phyloP scores from a whole-genome alignment of 1,140 invertebrate genomes.

The Camponotus floridanus region DNA sequence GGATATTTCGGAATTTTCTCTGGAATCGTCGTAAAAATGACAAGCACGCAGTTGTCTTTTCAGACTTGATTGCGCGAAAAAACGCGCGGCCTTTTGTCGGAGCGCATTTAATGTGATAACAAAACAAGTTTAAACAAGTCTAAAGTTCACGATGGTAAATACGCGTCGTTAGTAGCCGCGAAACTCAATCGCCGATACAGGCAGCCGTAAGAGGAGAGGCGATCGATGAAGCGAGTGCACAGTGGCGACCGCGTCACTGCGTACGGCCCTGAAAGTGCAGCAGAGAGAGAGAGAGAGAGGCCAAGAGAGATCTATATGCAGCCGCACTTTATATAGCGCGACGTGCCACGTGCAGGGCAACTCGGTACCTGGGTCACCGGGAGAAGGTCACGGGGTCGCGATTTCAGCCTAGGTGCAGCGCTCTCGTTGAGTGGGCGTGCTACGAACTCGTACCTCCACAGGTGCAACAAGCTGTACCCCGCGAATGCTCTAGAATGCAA shows the following conservation, averaged over 20 bases:
- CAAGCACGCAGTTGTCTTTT: background rate
- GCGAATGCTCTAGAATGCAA: background rate
- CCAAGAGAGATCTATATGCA: constrained; percentile 74
- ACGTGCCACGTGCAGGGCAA: constrained; percentile 66
- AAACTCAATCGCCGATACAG: constrained; percentile 15
- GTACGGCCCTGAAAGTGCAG: constrained; percentile 68
- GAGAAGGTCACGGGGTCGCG: constrained; percentile 77
- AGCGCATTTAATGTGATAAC: constrained; percentile 51
- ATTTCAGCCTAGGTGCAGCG: constrained; percentile 68
- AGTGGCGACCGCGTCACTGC: constrained; percentile 34
- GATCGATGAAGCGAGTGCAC: constrained; percentile 64
- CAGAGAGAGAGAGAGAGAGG: constrained; percentile 43
- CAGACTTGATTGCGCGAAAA: background rate
- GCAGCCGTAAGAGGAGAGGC: background rate
- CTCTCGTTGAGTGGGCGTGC: constrained; percentile 60
- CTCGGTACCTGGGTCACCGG: constrained; percentile 76
- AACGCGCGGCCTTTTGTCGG: constrained; percentile 24
- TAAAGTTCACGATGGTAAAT: constrained; percentile 58
- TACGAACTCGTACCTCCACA: constrained; percentile 24
- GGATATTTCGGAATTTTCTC: background rate
- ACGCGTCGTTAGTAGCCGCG: constrained; percentile 26
- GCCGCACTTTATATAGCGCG: constrained; percentile 74
- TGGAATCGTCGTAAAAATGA: background rate
- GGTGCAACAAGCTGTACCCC: constrained; percentile 37
- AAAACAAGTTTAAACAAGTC: constrained; percentile 49